Base-by-base conservation (phyloP, 2,797 vertebrate genomes). In the Scolopax bukidnonensis region DNA sequence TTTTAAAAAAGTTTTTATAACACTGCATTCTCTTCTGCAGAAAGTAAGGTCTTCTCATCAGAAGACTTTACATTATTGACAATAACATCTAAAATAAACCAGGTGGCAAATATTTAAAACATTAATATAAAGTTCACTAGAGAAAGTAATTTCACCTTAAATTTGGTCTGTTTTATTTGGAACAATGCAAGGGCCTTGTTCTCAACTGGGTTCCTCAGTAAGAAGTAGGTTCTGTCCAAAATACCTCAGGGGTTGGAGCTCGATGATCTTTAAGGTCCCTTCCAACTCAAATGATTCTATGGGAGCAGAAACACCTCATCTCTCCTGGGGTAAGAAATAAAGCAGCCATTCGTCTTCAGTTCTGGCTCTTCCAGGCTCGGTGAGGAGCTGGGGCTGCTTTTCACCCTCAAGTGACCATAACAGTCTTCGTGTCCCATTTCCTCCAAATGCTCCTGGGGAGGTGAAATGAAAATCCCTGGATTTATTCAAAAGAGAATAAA, bases 381-480 rank as follows among this genome's bases (percentile, higher is more conserved):
- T 16, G 60, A 8, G 73, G 54, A 47, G 59, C 27, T 5, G 9
- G 41, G 11, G 59, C 47, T 40, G 36, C 47, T 40, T 18, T 15
- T 23, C n/a, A 7, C 23, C 6, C 7, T 4, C 1, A 4, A 8
- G 32, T 4, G 17, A 7, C 47, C 23, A 1, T 1, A 1, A 10
- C 32, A 27, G 25, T 36, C 51, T 41, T 7, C 4, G 3, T 23
- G 30, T 20, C 20, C 24, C 2, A 9, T 15, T 9, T 53, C 9
- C 53, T 30, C 53, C 36, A 30, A 51, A 23, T 0, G 5, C 14
- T 50, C 32, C 16, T 67, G 70, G 15, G 43, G 36, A 59, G 9
- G 19, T 36, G 32, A 69, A 28, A 16, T 19, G 10, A 27, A 25
- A 21, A 30, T n/a, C 43, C 12, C 3, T 36, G 20, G 19, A 7